Conservation (phyloP, 2,888 invertebrate genomes). For the Noctua pronuba region DNA sequence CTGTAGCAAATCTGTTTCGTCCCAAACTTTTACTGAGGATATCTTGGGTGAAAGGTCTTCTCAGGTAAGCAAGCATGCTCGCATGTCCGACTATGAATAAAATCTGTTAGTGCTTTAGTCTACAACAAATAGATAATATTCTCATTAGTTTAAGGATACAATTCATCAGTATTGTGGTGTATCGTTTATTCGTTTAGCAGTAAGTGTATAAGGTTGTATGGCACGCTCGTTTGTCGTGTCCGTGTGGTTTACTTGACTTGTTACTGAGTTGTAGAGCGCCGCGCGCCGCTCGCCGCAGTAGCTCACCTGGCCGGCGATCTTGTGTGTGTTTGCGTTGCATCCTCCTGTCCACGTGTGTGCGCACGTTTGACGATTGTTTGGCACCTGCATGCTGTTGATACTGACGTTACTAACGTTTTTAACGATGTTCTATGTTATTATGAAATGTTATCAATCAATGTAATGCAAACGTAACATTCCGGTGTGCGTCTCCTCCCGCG, state of each 20-base stretch:
- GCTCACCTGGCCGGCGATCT: conserved; percentile 90
- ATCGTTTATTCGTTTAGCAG: conserved; percentile 44
- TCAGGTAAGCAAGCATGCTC: conserved; percentile 61
- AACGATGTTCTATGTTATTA: conserved; percentile 36
- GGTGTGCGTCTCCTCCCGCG: conserved; percentile 75
- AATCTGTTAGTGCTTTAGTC: conserved; percentile 20
- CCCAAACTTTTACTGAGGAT: conserved; percentile 11
- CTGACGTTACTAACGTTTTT: conserved; percentile 63
- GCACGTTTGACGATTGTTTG: conserved; percentile 83
- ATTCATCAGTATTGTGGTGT: conserved; percentile 46
- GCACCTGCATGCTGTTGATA: conserved; percentile 75
- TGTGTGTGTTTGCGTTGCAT: conserved; percentile 87
- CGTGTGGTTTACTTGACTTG: conserved; percentile 74
- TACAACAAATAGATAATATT: conserved; percentile 19
- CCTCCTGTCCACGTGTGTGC: conserved; percentile 78
- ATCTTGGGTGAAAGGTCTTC: conserved; percentile 22
- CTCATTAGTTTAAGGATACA: conserved; percentile 37
- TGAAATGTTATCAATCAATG: conserved; percentile 26
- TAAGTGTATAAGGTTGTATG: conserved; percentile 53
- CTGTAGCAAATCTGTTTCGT: conserved; percentile 36
- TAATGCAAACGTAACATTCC: conserved; percentile 67
- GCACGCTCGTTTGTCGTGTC: conserved; percentile 64
- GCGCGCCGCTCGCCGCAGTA: conserved; percentile 73
- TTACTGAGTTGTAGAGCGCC: conserved; percentile 83
- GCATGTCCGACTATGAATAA: conserved; percentile 47